Conservation (phyloP, 2,888 invertebrate genomes). For the Tenthredo mesomela region DNA sequence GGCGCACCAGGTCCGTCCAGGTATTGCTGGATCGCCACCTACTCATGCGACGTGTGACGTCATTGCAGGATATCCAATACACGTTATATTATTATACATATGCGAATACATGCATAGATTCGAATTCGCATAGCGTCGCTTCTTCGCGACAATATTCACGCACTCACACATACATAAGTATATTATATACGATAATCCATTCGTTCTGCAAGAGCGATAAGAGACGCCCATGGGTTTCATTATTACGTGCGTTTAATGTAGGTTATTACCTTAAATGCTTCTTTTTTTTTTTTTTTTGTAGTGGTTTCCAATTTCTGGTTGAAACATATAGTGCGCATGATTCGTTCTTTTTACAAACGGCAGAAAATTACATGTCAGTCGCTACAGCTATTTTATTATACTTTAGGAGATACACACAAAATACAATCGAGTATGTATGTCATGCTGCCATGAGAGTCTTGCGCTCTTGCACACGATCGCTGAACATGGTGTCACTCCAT, state of each 20-base stretch:
- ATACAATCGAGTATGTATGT: background rate
- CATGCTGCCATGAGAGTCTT: background rate
- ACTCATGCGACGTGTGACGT: constrained; percentile 27
- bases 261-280: background rate
- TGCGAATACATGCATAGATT: background rate
- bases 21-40: constrained; percentile 48
- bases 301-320: background rate
- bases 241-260: background rate
- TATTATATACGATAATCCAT: background rate
- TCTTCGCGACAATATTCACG: constrained; percentile 9
- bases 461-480: background rate
- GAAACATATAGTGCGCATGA: background rate
- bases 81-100: background rate
- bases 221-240: constrained; percentile 8
- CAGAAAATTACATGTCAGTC: background rate
- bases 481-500: background rate
- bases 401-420: background rate
- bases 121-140: background rate
- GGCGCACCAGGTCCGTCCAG: constrained; percentile 48
- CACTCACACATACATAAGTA: background rate
- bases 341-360: background rate
- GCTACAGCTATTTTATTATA: background rate
- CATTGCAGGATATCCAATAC: background rate
- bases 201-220: constrained; percentile 25
- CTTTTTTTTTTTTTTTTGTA: background rate